Conservation (phyloP, 2,888 invertebrate species). For the Rhynchonema sp. region DNA sequence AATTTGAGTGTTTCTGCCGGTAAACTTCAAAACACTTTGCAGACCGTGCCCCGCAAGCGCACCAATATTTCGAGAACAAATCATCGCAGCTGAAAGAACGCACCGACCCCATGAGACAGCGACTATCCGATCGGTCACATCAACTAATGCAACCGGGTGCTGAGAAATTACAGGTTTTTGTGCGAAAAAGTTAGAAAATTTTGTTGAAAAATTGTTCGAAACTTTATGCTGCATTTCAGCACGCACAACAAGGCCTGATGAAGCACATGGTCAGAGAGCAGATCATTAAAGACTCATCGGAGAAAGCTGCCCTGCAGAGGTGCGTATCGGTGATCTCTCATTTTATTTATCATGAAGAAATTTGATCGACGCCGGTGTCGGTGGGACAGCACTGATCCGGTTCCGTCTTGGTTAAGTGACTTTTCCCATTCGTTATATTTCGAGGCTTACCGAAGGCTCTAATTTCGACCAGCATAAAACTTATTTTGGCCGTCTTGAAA, state of each 20-base stretch:
- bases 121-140: neutral
- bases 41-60: neutral
- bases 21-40: neutral
- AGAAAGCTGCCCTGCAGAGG: slow-evolving; percentile 19
- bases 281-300: slow-evolving; percentile 10
- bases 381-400: too few relatives aligned
- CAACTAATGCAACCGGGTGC: neutral
- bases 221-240: neutral
- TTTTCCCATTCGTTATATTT: too few relatives aligned
- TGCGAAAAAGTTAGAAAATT: too few relatives aligned
- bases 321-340: too few relatives aligned
- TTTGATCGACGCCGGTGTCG: too few relatives aligned
- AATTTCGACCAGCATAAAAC: too few relatives aligned
- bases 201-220: too few relatives aligned
- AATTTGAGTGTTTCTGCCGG: too few relatives aligned
- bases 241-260: neutral
- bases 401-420: too few relatives aligned
- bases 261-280: slow-evolving; percentile 7
- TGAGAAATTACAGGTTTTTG: neutral
- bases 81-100: neutral
- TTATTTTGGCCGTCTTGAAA: too few relatives aligned
- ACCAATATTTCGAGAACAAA: neutral
- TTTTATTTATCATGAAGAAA: too few relatives aligned
- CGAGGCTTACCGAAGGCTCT: too few relatives aligned
- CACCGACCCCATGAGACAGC: neutral